Evolutionary conservation across 2,113 vertebrate genomes (phyloP), one percentile per base, ranked within the genome.

Genomic region (Gobio gobio): DNA sequence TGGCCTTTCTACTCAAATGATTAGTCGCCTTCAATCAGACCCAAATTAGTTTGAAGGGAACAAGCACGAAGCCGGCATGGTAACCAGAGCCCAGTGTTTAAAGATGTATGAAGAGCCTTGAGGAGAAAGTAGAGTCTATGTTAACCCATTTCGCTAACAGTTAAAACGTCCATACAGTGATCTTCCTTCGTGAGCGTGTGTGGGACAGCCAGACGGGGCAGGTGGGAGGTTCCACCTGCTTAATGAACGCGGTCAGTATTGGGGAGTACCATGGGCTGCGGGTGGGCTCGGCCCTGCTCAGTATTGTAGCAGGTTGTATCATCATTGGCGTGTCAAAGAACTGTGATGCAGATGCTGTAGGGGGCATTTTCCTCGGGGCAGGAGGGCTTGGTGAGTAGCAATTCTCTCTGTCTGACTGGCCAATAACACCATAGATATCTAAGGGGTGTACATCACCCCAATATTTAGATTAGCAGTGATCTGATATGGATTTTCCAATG

Each of bases 261-360:
- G 94, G 94, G 91, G 93, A 96, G 93, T 96, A 95, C 90, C 95
- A 92, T 89, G 95, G 95, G 88, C 94, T 97, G 83, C 94, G 96
- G 90, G 94, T 97, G 93, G 94, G 94, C 85, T 95, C 95, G 0
- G 92, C 94, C 90, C 91, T 95, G 89, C 92, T 96, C 16, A 90
- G 95, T 91, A 94, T 97, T 20, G 94, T 96, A 91, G 96, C 96
- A 0, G 96, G 96, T 86, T 96, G 95, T 92, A 95, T 96, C 93
- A 95, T 97, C 90, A 95, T 96, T 0, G 95, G 96, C 0, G 93
- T 96, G 78, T 97, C 96, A 8, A 89, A 94, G 81, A 94, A 96
- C 84, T 96, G 95, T 82, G 95, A 96, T 3, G 96, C 95, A 7
- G 95, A 96, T 83, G 96, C 96, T 1, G 91, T 96, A 59, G 96